Evolutionary conservation across 1,140 invertebrate species (phyloP).

Genomic region (Drosophila varians): DNA sequence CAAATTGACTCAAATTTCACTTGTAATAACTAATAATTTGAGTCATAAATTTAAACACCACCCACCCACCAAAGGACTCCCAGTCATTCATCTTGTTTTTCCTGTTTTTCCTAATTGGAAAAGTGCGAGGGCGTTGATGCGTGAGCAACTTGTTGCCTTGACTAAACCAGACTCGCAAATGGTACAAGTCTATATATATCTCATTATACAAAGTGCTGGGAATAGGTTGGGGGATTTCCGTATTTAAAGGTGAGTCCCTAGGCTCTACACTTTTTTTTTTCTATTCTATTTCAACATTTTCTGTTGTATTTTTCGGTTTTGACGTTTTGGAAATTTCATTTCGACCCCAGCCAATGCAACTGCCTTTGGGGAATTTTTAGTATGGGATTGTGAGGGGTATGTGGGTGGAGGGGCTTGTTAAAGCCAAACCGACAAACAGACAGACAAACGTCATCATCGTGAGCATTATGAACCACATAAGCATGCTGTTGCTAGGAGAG

Average conservation of each 20-base stretch:
- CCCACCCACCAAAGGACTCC: not conserved
- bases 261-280: too few species aligned
- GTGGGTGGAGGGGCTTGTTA: conserved; percentile 41
- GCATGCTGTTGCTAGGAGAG: conserved; percentile 27
- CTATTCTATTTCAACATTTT: too few species aligned
- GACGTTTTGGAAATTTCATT: conserved; percentile 68
- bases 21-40: conserved; percentile 33
- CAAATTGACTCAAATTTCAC: conserved; percentile 34
- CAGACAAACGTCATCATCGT: conserved; percentile 21
- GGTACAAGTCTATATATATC: conserved; percentile 23
- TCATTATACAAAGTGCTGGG: conserved; percentile 73
- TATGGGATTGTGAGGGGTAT: too few species aligned
- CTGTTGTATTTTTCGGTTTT: conserved; percentile 40
- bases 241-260: conserved; percentile 13
- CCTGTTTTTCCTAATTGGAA: conserved; percentile 38
- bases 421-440: conserved; percentile 29
- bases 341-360: conserved; percentile 47
- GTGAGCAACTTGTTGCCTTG: conserved; percentile 55
- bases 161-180: conserved; percentile 4
- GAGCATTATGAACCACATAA: conserved; percentile 35
- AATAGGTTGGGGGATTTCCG: not conserved
- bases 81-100: not conserved
- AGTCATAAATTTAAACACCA: conserved; percentile 22
- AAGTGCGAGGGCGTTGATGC: conserved; percentile 66
- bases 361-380: conserved; percentile 31